Conservation (phyloP, 2,888 invertebrate genomes). For the Brachylomia viminalis region DNA sequence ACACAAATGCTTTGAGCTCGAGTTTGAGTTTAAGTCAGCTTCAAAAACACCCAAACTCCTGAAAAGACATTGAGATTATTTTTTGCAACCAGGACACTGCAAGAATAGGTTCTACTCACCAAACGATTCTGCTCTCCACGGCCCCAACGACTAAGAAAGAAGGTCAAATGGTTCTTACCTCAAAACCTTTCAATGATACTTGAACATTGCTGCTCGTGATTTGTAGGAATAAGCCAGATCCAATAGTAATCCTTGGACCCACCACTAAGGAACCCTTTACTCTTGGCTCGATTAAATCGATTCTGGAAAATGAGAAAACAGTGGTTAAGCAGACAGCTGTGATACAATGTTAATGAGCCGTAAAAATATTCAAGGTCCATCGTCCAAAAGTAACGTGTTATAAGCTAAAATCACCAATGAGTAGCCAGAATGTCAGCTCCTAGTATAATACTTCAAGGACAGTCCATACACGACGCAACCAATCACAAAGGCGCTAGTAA, state of each 20-base stretch:
- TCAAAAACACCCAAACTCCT: not conserved
- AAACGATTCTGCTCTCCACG: not conserved
- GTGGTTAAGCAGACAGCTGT: not conserved
- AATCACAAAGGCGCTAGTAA: too few species aligned
- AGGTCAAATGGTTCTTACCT: conserved; percentile 38
- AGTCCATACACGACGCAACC: too few species aligned
- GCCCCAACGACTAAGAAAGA: too few species aligned
- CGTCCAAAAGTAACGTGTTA: too few species aligned
- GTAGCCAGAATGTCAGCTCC: too few species aligned
- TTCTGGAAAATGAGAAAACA: conserved; percentile 35
- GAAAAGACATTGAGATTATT: not conserved
- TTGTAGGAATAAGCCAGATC: conserved; percentile 42
- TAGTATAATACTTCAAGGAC: too few species aligned
- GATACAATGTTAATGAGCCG: not conserved
- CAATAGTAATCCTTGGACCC: conserved; percentile 51
- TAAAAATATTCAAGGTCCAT: not conserved
- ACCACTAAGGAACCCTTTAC: conserved; percentile 51
- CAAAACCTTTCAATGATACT: conserved; percentile 54
- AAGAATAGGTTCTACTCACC: not conserved
- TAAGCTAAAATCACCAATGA: too few species aligned
- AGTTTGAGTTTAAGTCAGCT: too few species aligned
- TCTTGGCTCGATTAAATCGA: conserved; percentile 56
- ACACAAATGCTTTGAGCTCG: too few species aligned
- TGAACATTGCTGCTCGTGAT: conserved; percentile 48
- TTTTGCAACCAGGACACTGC: not conserved